Conservation (phyloP, 92 coral and sea anemone species). For the Galaxea fascicularis region DNA sequence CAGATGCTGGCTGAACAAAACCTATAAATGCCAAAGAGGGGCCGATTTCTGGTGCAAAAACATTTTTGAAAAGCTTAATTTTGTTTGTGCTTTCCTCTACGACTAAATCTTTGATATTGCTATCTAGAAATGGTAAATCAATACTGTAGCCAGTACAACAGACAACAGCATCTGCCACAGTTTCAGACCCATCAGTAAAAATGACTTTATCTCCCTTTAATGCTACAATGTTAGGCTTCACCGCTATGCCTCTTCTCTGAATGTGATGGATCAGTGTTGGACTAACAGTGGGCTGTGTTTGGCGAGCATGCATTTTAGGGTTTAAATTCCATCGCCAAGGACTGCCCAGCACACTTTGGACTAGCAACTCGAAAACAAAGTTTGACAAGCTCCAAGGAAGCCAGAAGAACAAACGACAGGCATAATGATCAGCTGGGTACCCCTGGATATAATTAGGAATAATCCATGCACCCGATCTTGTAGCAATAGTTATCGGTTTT, state of each 20-base stretch:
- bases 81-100: conserved; percentile 72
- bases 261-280: conserved; percentile 83
- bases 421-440: conserved; percentile 77
- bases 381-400: conserved; percentile 78
- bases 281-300: conserved; percentile 85
- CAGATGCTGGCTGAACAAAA: conserved; percentile 84
- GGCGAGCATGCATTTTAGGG: conserved; percentile 80
- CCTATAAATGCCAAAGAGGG: conserved; percentile 75
- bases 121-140: conserved; percentile 64
- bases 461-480: conserved; percentile 89
- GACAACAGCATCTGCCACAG: conserved; percentile 65
- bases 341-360: conserved; percentile 72
- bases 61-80: conserved; percentile 75
- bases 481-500: conserved; percentile 71
- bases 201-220: conserved; percentile 53
- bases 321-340: conserved; percentile 82
- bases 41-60: conserved; percentile 78
- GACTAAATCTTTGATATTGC: conserved; percentile 46
- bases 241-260: conserved; percentile 62
- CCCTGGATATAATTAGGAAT: conserved; percentile 79
- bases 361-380: conserved; percentile 60
- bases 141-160: conserved; percentile 82
- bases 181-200: conserved; percentile 75
- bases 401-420: conserved; percentile 83
- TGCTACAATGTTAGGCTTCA: conserved; percentile 74